Conservation (phyloP, 1,140 invertebrate genomes). For the Nomia melanderi region DNA sequence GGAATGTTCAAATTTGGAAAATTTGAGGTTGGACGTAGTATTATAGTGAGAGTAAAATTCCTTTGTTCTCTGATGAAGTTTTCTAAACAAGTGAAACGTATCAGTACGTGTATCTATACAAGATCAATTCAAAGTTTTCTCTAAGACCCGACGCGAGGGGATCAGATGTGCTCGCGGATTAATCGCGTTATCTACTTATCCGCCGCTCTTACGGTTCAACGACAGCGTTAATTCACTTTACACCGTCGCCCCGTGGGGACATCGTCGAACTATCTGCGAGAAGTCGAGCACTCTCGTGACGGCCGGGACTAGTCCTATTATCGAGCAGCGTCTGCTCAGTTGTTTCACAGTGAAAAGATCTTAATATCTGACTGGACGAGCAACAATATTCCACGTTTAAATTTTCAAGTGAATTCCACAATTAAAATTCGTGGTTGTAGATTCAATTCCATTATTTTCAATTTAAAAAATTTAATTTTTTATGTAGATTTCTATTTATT, state of each 20-base stretch:
- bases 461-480: too few relatives aligned
- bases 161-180: conserved; percentile 47
- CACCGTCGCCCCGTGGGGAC: conserved; percentile 42
- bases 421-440: too few relatives aligned
- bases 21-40: too few relatives aligned
- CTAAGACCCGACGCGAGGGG: conserved; percentile 2
- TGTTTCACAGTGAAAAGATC: conserved; percentile 16
- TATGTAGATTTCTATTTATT: too few relatives aligned
- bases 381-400: not conserved
- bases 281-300: conserved; percentile 45
- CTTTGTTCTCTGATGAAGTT: too few relatives aligned
- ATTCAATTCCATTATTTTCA: too few relatives aligned
- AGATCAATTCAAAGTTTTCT: conserved; percentile 15
- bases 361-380: not conserved
- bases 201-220: conserved; percentile 50
- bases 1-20: too few relatives aligned
- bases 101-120: conserved; percentile 1
- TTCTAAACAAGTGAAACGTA: not conserved
- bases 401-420: too few relatives aligned
- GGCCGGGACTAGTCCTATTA: conserved; percentile 46
- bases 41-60: too few relatives aligned
- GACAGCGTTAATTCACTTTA: conserved; percentile 62
- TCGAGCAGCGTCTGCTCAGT: conserved; percentile 51
- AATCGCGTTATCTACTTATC: conserved; percentile 66
- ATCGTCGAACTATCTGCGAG: conserved; percentile 48